These are phyloP conservation scores for Nyctibius bracteatus DNA, from an alignment of 2,113 vertebrate genomes.

Conservation along the genomic window DNA sequence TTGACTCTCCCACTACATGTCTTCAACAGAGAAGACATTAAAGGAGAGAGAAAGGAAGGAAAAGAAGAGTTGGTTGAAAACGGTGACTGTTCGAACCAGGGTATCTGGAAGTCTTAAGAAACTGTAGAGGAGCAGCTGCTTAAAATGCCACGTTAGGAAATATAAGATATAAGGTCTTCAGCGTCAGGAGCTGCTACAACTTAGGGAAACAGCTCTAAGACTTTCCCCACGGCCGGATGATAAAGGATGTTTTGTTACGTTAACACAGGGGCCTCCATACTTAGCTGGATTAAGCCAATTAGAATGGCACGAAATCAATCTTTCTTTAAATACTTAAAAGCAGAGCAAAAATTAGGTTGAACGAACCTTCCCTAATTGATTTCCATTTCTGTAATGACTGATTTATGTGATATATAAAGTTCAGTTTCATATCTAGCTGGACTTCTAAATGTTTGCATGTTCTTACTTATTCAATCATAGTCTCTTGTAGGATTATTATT, in stretches of 20 bases:
- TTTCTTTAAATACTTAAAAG: conserved; percentile 65
- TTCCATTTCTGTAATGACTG: conserved; percentile 63
- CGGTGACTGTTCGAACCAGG: neutral
- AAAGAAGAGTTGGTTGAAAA: neutral
- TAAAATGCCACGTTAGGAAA: neutral
- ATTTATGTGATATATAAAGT: conserved; percentile 57
- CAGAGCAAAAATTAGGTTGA: conserved; percentile 53
- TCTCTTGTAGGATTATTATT: conserved; percentile 61
- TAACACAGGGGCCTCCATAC: conserved; percentile 27
- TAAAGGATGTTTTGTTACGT: conserved; percentile 10
- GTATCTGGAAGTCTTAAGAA: neutral
- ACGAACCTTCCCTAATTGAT: conserved; percentile 19
- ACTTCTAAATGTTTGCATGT: conserved; percentile 42
- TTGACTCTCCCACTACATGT: neutral
- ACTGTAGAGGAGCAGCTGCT: neutral
- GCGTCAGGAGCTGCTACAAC: neutral
- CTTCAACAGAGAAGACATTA: neutral
- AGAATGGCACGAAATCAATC: conserved; percentile 55
- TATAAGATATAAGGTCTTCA: neutral
- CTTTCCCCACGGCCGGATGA: neutral
- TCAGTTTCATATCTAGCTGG: conserved; percentile 26
- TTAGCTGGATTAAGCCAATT: conserved; percentile 51
- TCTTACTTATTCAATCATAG: conserved; percentile 64
- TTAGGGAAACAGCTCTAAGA: neutral
- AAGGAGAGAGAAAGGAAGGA: neutral